Conservation (phyloP, 2,113 vertebrate species). For the Oncorhynchus nerka region DNA sequence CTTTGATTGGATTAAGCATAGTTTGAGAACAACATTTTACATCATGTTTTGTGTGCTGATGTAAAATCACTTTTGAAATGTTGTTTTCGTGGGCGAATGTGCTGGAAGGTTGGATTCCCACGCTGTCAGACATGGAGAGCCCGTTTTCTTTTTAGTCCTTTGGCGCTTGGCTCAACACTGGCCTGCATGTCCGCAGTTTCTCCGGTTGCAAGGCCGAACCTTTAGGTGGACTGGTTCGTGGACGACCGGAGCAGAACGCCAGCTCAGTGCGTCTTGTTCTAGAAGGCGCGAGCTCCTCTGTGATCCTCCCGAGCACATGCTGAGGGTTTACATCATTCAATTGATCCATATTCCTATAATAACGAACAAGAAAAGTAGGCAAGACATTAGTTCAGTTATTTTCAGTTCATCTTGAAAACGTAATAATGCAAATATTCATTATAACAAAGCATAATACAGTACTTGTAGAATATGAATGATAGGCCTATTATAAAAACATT, state of each 20-base stretch:
- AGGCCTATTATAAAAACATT: slow-evolving; percentile 21
- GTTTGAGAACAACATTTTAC: slow-evolving; percentile 68
- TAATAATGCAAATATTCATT: background rate
- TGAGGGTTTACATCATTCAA: slow-evolving; percentile 23
- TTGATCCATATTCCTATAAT: slow-evolving; percentile 48
- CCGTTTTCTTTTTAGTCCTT: slow-evolving; percentile 61
- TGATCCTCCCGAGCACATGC: slow-evolving; percentile 50
- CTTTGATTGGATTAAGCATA: slow-evolving; percentile 82
- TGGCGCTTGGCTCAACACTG: slow-evolving; percentile 60
- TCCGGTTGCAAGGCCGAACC: slow-evolving; percentile 39
- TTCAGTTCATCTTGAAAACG: background rate
- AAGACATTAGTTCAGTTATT: background rate
- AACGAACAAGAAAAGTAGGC: background rate
- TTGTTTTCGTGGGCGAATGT: slow-evolving; percentile 53
- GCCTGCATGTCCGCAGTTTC: slow-evolving; percentile 31
- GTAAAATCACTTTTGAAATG: slow-evolving; percentile 51
- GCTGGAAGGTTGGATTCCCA: slow-evolving; percentile 52
- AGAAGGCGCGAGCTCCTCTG: slow-evolving; percentile 45
- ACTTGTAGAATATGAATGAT: background rate
- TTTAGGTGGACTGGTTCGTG: slow-evolving; percentile 47
- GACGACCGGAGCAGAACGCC: slow-evolving; percentile 58
- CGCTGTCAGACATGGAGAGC: slow-evolving; percentile 37
- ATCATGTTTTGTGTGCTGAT: slow-evolving; percentile 56
- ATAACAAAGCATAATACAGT: background rate
- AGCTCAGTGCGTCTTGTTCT: slow-evolving; percentile 67